A percentile compares a stretch with the other conserved stretches of the same genome.
phyloP scores from a whole-genome alignment of 2,797 vertebrate species.

The Xiphophorus birchmanni region DNA sequence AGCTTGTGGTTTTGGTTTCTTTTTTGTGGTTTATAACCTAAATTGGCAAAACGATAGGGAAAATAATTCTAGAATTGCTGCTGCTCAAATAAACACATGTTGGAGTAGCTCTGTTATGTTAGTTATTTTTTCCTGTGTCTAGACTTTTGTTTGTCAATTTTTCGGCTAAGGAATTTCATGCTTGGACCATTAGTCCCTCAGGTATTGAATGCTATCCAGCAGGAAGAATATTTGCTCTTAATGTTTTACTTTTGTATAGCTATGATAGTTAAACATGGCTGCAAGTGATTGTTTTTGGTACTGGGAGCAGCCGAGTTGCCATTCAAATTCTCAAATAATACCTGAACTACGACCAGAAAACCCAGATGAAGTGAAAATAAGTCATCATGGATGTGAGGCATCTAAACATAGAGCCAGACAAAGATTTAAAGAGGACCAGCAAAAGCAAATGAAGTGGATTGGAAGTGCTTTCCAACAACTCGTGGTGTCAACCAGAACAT shows the following conservation, averaged over 20 bases:
- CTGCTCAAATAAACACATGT: not conserved
- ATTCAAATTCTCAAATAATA: too few relatives aligned
- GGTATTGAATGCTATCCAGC: not conserved
- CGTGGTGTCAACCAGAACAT: not conserved
- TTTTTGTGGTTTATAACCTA: not conserved
- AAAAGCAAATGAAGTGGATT: not conserved
- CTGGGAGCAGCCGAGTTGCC: too few relatives aligned
- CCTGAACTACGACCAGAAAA: too few relatives aligned
- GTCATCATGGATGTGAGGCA: not conserved
- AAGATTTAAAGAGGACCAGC: not conserved
- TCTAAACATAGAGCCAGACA: not conserved
- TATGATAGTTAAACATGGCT: too few relatives aligned
- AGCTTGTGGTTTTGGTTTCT: not conserved
- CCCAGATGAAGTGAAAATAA: not conserved
- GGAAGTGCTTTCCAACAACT: not conserved
- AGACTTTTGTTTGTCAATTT: not conserved
- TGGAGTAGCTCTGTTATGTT: not conserved
- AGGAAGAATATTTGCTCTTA: not conserved
- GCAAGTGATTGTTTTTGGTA: too few relatives aligned
- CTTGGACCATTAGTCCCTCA: not conserved
- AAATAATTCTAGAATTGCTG: too few relatives aligned
- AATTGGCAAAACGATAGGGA: too few relatives aligned
- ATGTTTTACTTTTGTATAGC: not conserved
- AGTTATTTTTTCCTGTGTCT: not conserved
- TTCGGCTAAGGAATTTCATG: not conserved